These are phyloP conservation scores for Metopia argyrocephala DNA, from an alignment of 2,888 invertebrate genomes.

Conservation along the genomic window DNA sequence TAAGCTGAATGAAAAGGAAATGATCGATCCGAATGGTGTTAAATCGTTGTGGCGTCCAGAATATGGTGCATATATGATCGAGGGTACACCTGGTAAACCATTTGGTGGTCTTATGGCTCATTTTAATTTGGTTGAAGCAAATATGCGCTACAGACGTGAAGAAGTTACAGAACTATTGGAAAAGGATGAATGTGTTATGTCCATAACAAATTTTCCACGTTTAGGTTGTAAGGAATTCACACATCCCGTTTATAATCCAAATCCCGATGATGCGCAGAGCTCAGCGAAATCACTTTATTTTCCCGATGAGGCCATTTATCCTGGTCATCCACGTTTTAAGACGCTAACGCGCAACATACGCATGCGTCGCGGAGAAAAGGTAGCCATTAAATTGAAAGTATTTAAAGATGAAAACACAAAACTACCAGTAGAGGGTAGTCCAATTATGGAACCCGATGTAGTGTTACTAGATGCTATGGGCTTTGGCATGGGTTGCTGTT, in stretches of 20 bases:
- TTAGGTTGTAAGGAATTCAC: conserved; percentile 94
- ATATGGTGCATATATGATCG: conserved; percentile 98
- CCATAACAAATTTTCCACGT: conserved; percentile 95
- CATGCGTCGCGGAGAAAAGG: conserved; percentile 93
- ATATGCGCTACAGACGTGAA: conserved; percentile 91
- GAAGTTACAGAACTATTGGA: conserved; percentile 88
- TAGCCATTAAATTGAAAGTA: conserved; percentile 97
- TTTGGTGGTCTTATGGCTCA: conserved; percentile 97
- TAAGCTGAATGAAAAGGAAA: conserved; percentile 89
- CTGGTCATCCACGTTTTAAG: conserved; percentile 95
- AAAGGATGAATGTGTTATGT: conserved; percentile 90
- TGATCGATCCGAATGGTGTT: conserved; percentile 85
- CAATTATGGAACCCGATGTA: conserved; percentile 89
- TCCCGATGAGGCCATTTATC: conserved; percentile 95
- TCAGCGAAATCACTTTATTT: conserved; percentile 93
- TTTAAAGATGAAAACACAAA: conserved; percentile 92
- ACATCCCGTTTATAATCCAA: conserved; percentile 83
- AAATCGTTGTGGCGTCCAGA: conserved; percentile 98
- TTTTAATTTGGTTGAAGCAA: conserved; percentile 98
- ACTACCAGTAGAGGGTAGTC: conserved; percentile 89
- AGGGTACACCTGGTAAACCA: conserved; percentile 97
- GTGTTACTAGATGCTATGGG: conserved; percentile 99
- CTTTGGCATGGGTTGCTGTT: conserved; percentile 99
- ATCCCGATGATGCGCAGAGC: conserved; percentile 84
- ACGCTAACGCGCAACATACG: conserved; percentile 96